These are phyloP conservation scores for Siniperca scherzeri DNA, from an alignment of 2,797 vertebrate genomes.

Conservation along the genomic window DNA sequence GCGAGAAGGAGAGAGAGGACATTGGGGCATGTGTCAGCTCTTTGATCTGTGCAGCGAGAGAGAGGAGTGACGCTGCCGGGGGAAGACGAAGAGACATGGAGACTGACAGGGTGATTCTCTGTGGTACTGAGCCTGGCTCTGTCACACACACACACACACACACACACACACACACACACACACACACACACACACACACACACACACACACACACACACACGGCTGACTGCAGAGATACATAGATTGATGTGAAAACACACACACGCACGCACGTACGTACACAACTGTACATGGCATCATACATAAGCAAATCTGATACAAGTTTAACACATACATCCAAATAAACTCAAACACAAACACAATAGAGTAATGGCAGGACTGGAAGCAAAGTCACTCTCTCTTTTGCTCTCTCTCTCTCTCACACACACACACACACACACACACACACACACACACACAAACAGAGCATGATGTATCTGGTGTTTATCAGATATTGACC, in stretches of 20 bases:
- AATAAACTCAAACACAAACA: conserved; percentile 19
- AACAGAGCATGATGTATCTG: conserved; percentile 15
- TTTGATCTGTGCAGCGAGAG: conserved; percentile 76
- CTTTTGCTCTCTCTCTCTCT: conserved; percentile 12
- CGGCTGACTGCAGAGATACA: conserved; percentile 44
- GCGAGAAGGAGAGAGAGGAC: conserved; percentile 66
- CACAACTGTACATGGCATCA: conserved; percentile 24
- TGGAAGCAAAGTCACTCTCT: not conserved
- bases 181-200: conserved; percentile 14
- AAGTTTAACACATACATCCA: conserved; percentile 15
- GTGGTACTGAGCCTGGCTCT: conserved; percentile 60
- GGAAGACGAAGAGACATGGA: conserved; percentile 69
- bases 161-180: conserved; percentile 15
- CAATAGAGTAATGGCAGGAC: conserved; percentile 24
- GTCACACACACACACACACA: conserved; percentile 23
- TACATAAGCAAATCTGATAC: conserved; percentile 35
- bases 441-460: conserved; percentile 17
- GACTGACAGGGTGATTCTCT: conserved; percentile 80
- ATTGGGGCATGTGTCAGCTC: conserved; percentile 76
- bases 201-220: conserved; percentile 33
- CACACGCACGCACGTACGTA: not conserved
- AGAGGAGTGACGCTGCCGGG: conserved; percentile 65
- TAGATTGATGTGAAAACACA: conserved; percentile 50
- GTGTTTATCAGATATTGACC: conserved; percentile 33
- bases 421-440: not conserved